These are phyloP conservation scores for Psilopsiagon aurifrons DNA, from an alignment of 2,113 vertebrate genomes.

Conservation along the genomic window DNA sequence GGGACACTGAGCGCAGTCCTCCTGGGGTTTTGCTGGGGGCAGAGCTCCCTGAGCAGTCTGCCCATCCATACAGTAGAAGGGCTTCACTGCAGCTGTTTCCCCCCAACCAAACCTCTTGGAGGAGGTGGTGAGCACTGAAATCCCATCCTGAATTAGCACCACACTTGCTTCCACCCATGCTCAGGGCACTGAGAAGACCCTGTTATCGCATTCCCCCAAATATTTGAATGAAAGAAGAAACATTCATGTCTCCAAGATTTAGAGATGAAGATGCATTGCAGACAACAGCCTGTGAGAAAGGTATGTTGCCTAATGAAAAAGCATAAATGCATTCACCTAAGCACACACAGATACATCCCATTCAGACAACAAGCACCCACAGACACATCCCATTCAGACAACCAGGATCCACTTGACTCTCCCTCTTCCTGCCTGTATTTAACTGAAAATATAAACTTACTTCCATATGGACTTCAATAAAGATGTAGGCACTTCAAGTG, in stretches of 20 bases:
- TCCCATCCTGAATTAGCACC: not conserved
- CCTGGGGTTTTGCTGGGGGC: not conserved
- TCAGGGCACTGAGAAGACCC: not conserved
- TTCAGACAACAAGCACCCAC: not conserved
- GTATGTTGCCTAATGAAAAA: not conserved
- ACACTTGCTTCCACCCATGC: fast-evolving
- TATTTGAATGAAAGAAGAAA: not conserved
- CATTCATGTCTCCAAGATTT: not conserved
- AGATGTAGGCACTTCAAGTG: not conserved
- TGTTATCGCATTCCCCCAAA: fast-evolving
- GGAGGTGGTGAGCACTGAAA: not conserved
- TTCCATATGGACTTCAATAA: not conserved
- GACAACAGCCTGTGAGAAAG: not conserved
- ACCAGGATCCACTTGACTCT: not conserved
- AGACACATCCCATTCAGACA: not conserved
- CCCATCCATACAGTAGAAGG: fast-evolving
- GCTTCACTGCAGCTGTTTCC: not conserved
- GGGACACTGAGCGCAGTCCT: not conserved
- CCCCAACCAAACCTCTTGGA: not conserved
- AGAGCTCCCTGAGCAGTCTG: not conserved
- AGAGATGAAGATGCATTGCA: not conserved
- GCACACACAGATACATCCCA: not conserved
- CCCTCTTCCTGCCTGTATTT: not conserved
- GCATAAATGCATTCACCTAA: not conserved
- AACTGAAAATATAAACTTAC: not conserved